Base-by-base conservation (phyloP, 1,140 invertebrate species). In the Venustaconcha ellipsiformis region DNA sequence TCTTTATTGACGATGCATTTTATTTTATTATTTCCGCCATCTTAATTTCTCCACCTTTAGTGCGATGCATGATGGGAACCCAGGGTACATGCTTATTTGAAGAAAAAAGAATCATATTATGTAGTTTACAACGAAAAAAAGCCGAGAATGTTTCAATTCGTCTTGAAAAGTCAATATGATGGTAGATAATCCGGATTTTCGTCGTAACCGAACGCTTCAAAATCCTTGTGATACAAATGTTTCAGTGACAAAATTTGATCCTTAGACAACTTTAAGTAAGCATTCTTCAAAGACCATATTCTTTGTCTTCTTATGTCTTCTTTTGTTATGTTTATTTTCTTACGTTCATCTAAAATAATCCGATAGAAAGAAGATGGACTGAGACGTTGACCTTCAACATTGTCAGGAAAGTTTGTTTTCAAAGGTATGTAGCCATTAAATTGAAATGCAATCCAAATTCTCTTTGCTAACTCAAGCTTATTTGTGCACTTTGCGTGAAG, bases 371-470 rank as follows among this genome's bases (percentile, higher is more conserved):
- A 48, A 15, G 14, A 60, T 20, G 18, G 5, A 55, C 15, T 64
- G 18, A 55, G 63, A n/a, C 13, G 63, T 4, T 20, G 26, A 20
- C 48, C 59, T 4, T 14, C 23, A 14, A 64, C 17, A 17, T 74
- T 62, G 6, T 57, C 12, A 1, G 66, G 68, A 30, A 72, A 71
- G 23, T n/a, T 70, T 57, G 37, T 55, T 14, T 78, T 72, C 5
- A 56, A 23, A 18, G 78, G 80, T 6, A 82, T 14, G 63, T 82
- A 82, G 17, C 80, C 80, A 57, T 82, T 79, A 26, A 79, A 59
- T 68, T 78, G 64, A 72, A 82, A 82, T 15, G 76, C 77, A 20
- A 57, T 67, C 81, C 79, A 80, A 58, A 82, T 26, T 26, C 77
- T 60, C 1, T 60, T 30, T 8, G 71, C 74, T 18, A 82, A n/a